Percentiles rank a stretch among this genome's conserved stretches.
Evolutionary conservation across 2,113 vertebrate genomes (phyloP).

Genomic region (Edolisoma coerulescens): DNA sequence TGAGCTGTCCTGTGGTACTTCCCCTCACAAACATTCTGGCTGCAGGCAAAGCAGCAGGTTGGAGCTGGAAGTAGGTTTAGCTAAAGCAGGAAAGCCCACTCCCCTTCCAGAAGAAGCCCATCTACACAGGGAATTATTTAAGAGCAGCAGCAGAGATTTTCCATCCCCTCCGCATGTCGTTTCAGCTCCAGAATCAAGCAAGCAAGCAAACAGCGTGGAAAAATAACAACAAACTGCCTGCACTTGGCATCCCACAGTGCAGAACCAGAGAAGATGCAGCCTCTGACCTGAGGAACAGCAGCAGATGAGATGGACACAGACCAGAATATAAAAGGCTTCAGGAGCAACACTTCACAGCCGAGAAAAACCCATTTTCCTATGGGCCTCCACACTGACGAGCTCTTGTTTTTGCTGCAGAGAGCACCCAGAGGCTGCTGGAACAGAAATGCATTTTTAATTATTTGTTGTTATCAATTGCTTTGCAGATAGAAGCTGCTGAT

Average conservation of each 20-base stretch:
- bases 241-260: background rate
- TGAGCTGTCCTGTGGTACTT: background rate
- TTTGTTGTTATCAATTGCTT: background rate
- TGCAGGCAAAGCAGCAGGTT: background rate
- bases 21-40: background rate
- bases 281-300: conserved; percentile 17
- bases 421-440: background rate
- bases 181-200: background rate
- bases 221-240: conserved; percentile 21
- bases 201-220: background rate
- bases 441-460: background rate
- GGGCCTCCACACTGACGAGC: background rate
- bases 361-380: background rate
- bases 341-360: background rate
- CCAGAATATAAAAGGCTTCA: background rate
- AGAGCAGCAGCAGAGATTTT: background rate
- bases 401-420: background rate
- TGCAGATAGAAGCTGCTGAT: background rate
- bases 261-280: background rate
- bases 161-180: background rate
- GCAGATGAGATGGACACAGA: background rate
- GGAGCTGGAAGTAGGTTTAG: background rate
- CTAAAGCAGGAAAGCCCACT: background rate
- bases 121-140: background rate
- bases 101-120: background rate